Percentiles rank a stretch among this genome's conserved stretches.
phyloP scores from a whole-genome alignment of 2,797 vertebrate genomes.

The Bradypodion ventrale region DNA sequence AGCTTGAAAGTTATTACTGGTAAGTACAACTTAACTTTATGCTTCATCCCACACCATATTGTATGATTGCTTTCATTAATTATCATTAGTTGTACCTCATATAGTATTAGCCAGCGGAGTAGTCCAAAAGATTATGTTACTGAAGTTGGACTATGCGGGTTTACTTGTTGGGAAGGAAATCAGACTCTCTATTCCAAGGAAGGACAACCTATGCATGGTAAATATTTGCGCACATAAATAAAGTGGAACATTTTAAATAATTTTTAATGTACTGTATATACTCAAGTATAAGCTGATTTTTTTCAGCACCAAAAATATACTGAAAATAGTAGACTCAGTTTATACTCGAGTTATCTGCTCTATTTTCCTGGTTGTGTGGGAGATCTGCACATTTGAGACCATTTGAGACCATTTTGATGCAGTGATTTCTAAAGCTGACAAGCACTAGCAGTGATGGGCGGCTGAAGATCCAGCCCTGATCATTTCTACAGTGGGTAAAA shows the following conservation, averaged over 20 bases:
- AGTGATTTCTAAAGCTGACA: background rate
- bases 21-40: background rate
- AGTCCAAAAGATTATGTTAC: background rate
- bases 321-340: too few species aligned
- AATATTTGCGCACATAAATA: background rate
- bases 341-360: too few species aligned
- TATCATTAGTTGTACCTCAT: background rate
- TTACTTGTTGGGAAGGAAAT: background rate
- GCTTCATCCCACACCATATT: background rate
- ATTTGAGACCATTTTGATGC: too few species aligned
- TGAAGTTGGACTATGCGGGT: background rate
- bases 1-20: too few species aligned
- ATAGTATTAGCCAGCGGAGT: background rate
- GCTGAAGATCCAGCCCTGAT: too few species aligned
- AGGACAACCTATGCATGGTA: background rate
- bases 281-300: too few species aligned
- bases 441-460: too few species aligned
- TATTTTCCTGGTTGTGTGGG: too few species aligned
- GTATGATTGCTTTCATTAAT: background rate
- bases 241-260: background rate
- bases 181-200: background rate
- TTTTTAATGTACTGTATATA: too few species aligned
- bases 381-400: too few species aligned
- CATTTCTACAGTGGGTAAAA: too few species aligned
- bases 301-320: too few species aligned